phyloP scores from a whole-genome alignment of 2,113 vertebrate genomes.

The Brienomyrus brachyistius region DNA sequence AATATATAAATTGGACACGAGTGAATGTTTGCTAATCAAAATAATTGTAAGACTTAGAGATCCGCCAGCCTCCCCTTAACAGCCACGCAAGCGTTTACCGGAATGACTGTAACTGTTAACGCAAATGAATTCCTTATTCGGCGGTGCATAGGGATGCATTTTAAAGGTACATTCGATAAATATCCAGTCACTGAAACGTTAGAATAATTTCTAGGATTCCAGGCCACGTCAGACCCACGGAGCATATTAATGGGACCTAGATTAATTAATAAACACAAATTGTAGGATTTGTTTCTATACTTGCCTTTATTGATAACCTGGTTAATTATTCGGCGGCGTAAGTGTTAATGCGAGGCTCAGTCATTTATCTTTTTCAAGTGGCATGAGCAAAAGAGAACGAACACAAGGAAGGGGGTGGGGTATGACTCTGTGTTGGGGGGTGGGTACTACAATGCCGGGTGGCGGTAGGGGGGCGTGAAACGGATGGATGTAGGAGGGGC shows the following conservation, averaged over 20 bases:
- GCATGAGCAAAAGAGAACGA: constrained; percentile 1
- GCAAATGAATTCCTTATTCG: background rate
- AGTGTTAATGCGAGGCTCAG: background rate
- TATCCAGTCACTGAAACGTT: background rate
- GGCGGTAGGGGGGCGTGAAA: background rate
- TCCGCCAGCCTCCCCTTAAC: background rate
- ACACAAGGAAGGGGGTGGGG: constrained; percentile 1
- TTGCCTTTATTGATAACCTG: background rate
- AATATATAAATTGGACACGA: background rate
- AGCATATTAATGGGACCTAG: background rate
- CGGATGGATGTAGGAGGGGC: constrained; percentile 19
- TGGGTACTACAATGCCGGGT: background rate
- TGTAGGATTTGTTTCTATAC: background rate
- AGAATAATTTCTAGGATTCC: background rate
- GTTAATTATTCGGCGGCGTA: background rate
- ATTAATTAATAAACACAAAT: background rate
- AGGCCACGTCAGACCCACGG: background rate
- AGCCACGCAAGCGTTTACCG: background rate
- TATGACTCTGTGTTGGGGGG: background rate
- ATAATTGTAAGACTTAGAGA: background rate
- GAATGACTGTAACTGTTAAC: background rate
- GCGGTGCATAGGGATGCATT: background rate
- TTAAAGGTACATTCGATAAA: background rate
- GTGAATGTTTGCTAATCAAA: background rate
- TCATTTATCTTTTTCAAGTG: constrained; percentile 16